Base-by-base conservation (phyloP, 1,140 invertebrate genomes). In the Watersipora subatra region DNA sequence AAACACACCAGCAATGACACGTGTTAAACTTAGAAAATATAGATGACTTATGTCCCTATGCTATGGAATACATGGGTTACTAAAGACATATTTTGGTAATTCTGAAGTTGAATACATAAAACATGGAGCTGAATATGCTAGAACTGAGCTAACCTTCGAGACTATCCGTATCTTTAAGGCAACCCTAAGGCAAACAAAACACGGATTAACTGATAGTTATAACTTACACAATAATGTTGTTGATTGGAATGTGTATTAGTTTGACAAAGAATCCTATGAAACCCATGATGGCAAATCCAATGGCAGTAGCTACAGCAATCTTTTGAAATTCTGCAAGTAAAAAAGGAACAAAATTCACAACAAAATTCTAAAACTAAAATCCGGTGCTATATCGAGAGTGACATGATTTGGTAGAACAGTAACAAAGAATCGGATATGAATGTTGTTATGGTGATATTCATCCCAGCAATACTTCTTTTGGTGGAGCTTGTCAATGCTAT, bases 241-340 rank as follows among this genome's bases (percentile, higher is more conserved):
- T 99, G 83, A 99, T 99, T 68, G 97, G 97, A 81, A 99, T 99
- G 82, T 99, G 95, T 78, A 99, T 99, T 63, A 99, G 84, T 83
- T 99, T 99, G 2, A 99, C 96, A 74, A 99, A 99, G 84, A 99
- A 99, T 72, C 96, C 96, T 80, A 99, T 99, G 81, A 99, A 99
- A 59, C 97, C 97, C 97, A 99, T 99, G 78, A 99, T 98, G 74
- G 91, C 95, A 84, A 99, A 99, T 61, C 96, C 97, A 76, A 99
- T 97, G 0, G 96, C 97, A 68, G 97, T 99, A 55, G 97, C 97
- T 73, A 99, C 90, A 20, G 96, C 96, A 79, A 99, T 99, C 83
- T 99, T 99, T 80, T 99, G 94, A 81, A 99, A 99, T 84, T 99
- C 96, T 94, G 84, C 64, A 87, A 86, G 64, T 67, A 74, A 76